Conservation (phyloP, 2,888 invertebrate genomes). For the Drosophila sordidapex region DNA sequence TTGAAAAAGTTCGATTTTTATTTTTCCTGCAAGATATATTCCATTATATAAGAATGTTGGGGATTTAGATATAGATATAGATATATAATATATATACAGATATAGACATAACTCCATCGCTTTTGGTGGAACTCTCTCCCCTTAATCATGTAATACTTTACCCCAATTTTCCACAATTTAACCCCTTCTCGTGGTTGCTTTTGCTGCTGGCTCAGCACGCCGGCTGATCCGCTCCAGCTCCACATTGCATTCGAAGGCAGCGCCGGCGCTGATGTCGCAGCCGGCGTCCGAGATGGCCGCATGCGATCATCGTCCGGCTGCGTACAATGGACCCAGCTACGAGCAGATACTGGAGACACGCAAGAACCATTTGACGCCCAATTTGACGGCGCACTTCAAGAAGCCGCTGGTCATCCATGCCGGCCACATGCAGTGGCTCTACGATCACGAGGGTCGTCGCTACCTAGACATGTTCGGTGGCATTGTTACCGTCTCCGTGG, state of each 20-base stretch:
- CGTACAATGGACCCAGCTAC: constrained; percentile 87
- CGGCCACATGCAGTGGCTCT: constrained; percentile 97
- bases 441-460: constrained; percentile 92
- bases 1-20: no score
- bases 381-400: constrained; percentile 90
- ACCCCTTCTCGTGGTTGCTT: not conserved
- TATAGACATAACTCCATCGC: not conserved
- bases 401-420: constrained; percentile 93
- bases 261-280: constrained; percentile 61
- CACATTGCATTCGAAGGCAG: constrained; percentile 71
- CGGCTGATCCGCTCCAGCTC: constrained; percentile 55
- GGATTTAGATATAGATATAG: not conserved
- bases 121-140: not conserved
- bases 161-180: not conserved
- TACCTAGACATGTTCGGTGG: constrained; percentile 98
- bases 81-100: not conserved
- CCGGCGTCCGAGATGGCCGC: constrained; percentile 80
- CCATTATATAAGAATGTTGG: not conserved
- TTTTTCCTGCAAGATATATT: not conserved
- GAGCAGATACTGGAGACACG: constrained; percentile 87
- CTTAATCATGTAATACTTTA: not conserved
- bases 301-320: constrained; percentile 66
- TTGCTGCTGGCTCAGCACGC: constrained; percentile 25
- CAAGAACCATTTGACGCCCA: constrained; percentile 89
- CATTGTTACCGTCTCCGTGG: constrained; percentile 98